Evolutionary conservation across 2,888 invertebrate species (phyloP), one percentile per base, ranked within the genome.

Genomic region (Sarcophaga rosellei): DNA sequence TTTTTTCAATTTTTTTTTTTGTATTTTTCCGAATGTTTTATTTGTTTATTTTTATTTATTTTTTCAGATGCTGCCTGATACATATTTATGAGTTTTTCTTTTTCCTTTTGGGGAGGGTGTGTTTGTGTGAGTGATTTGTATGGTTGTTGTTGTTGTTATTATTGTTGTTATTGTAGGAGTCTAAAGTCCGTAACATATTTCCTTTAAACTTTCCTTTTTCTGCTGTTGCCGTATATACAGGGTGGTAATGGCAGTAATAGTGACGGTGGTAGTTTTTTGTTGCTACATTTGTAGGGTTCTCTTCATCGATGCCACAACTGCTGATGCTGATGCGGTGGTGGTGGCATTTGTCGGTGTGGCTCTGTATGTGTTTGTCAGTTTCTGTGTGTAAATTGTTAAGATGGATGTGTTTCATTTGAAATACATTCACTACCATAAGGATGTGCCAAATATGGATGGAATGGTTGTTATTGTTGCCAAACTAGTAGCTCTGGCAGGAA

Each of bases 21-120:
- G 21, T 68, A 21, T 68, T 77, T 85, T 92, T 92, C 90, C 91
- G 89, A 91, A 90, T 91, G 91, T 91, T 91, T 90, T 90, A 91
- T 90, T 91, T 92, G 90, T 91, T 92, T 92, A 91, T 92, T 89
- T 90, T 91, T 92, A 91, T 91, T 92, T 92, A 91, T 92, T 89
- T 87, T 85, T 86, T 81, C 85, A 91, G 90, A 89, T 89, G 88
- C 88, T 89, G 89, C 81, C 78, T 90, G 89, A 89, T 90, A 90
- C 89, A 88, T 88, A 86, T 89, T 86, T 88, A 88, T 85, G 86
- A 83, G 86, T 77, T 86, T 82, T 73, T 82, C 69, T 80, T 74
- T 78, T 82, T 57, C 69, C 23, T 44, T 53, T 65, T 35, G 35
- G 61, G 8, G 65, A n/a, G 63, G 21, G 44, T 78, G 75, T 86